Percentiles rank a stretch among this genome's conserved stretches.
Conservation (phyloP, 53 echinoderm and acorn worm genomes). For the Luidia sarsii region DNA sequence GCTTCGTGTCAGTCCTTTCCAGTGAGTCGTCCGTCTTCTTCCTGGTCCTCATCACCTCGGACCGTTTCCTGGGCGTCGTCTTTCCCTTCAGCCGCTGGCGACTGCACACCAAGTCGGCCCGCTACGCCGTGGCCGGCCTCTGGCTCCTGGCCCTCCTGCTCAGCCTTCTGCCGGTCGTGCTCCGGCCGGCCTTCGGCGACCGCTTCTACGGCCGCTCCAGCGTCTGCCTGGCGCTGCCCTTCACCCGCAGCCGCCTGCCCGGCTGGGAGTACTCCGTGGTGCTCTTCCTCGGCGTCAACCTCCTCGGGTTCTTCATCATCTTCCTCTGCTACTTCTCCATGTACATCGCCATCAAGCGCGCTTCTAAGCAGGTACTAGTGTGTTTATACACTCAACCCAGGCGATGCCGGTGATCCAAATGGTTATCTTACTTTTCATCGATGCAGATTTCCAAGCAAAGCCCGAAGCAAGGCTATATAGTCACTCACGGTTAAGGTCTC, state of each 20-base stretch:
- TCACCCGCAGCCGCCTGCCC: conserved; percentile 72
- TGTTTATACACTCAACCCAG: too few species aligned
- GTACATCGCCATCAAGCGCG: conserved; percentile 85
- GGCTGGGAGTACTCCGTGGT: conserved; percentile 97
- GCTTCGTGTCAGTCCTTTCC: conserved; percentile 83
- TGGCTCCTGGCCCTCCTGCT: conserved; percentile 82
- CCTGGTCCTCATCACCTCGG: conserved; percentile 82
- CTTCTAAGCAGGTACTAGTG: conserved; percentile 65
- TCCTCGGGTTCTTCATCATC: conserved; percentile 82
- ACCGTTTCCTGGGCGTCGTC: conserved; percentile 90
- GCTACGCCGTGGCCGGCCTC: conserved; percentile 69
- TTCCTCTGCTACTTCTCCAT: conserved; percentile 86
- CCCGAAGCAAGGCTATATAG: too few species aligned
- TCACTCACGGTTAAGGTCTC: too few species aligned
- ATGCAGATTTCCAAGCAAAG: too few species aligned
- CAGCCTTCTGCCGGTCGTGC: conserved; percentile 75
- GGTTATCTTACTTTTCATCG: too few species aligned
- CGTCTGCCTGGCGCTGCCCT: conserved; percentile 88
- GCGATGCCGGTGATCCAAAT: too few species aligned
- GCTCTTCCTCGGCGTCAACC: conserved; percentile 87
- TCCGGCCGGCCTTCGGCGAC: conserved; percentile 72
- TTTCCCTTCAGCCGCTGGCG: conserved; percentile 92
- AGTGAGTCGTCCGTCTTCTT: conserved; percentile 92
- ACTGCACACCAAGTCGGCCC: conserved; percentile 84
- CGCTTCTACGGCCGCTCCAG: conserved; percentile 93